These are phyloP conservation scores for Abscondita cerata DNA, from an alignment of 2,888 invertebrate genomes.

Conservation along the genomic window DNA sequence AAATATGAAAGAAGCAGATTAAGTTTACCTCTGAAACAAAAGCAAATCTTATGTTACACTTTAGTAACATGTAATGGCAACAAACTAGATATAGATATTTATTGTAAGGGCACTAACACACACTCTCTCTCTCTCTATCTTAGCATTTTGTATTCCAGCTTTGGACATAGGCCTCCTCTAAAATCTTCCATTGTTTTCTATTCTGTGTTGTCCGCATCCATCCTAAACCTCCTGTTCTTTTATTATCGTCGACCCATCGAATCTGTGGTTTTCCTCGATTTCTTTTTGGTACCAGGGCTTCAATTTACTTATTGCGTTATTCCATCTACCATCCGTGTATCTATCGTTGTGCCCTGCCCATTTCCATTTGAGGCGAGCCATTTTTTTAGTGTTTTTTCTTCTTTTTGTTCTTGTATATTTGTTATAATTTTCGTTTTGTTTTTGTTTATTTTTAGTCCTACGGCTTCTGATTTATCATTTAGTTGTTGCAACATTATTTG, in stretches of 20 bases:
- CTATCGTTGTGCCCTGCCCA: background rate
- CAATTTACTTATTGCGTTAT: slow-evolving; percentile 1
- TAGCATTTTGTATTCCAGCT: no score
- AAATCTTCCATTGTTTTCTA: background rate
- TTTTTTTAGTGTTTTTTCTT: background rate
- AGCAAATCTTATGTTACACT: no score
- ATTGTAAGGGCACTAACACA: no score
- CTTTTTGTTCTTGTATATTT: background rate
- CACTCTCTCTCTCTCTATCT: no score
- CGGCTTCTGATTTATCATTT: slow-evolving; percentile 9
- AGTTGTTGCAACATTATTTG: slow-evolving; percentile 11
- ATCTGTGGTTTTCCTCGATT: background rate
- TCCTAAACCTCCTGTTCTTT: background rate
- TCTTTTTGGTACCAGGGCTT: background rate
- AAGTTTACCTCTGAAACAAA: no score
- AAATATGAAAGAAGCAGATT: no score
- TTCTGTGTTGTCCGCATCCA: background rate
- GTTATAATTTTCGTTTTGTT: slow-evolving; percentile 11
- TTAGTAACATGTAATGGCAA: no score
- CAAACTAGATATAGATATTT: no score
- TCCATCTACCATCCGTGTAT: slow-evolving; percentile 6
- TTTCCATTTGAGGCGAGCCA: slow-evolving; percentile 8
- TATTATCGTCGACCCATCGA: background rate
- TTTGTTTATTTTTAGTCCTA: slow-evolving; percentile 10
- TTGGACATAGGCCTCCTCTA: no score